These are phyloP conservation scores for Ceriagrion tenellum DNA, from an alignment of 2,888 invertebrate genomes.

Conservation along the genomic window DNA sequence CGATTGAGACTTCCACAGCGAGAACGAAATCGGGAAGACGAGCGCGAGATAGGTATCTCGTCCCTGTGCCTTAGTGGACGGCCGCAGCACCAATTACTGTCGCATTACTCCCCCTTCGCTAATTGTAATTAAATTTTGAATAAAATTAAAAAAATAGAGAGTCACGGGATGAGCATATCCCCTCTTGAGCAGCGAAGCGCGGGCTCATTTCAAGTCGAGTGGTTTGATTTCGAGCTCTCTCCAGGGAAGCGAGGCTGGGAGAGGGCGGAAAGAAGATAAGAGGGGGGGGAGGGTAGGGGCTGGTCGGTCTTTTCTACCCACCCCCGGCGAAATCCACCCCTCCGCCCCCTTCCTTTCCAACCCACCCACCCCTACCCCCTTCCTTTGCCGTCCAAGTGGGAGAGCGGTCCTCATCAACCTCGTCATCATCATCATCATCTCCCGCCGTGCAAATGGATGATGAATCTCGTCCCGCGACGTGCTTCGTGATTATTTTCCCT, in stretches of 20 bases:
- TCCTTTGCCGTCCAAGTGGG: neutral
- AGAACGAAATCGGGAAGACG: neutral
- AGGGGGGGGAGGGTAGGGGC: neutral
- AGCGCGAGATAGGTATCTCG: neutral
- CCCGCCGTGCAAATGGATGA: neutral
- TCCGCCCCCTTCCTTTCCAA: too few species aligned
- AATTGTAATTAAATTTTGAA: slow-evolving; percentile 53
- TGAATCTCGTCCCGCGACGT: neutral
- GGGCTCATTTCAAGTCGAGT: slow-evolving; percentile 56
- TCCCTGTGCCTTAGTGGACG: neutral
- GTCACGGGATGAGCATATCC: neutral
- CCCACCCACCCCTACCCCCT: neutral
- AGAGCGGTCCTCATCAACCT: neutral
- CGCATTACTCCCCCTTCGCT: slow-evolving; percentile 43
- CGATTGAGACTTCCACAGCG: neutral
- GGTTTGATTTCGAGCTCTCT: slow-evolving; percentile 41
- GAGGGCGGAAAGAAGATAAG: neutral
- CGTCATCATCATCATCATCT: neutral
- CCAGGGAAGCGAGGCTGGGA: neutral
- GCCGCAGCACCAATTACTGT: slow-evolving; percentile 37
- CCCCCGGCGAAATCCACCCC: neutral
- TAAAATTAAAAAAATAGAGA: neutral
- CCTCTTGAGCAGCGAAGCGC: slow-evolving; percentile 25
- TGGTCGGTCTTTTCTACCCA: neutral
- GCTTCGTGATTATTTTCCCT: neutral